Conservation (phyloP, 2,888 invertebrate species). For the Tricholauxania praeusta region DNA sequence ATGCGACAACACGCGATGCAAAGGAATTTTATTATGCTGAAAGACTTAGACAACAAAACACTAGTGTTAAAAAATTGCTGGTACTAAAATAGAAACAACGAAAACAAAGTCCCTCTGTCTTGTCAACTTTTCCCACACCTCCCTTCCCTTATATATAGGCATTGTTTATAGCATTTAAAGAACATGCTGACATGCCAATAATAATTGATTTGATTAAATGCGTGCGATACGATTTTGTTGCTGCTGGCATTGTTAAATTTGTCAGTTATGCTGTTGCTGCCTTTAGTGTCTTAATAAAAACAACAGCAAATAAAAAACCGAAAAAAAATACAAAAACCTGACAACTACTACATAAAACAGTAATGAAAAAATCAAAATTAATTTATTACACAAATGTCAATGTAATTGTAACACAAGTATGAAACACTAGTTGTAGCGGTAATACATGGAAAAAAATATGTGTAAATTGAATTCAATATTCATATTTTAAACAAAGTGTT, state of each 20-base stretch:
- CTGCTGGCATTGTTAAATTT: not conserved
- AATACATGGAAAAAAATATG: no score
- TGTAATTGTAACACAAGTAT: no score
- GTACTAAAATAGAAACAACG: no score
- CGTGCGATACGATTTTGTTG: constrained; percentile 27
- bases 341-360: not conserved
- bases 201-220: constrained; percentile 38
- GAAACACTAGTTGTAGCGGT: no score
- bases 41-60: not conserved
- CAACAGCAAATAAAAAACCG: not conserved
- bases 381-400: not conserved
- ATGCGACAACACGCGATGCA: not conserved
- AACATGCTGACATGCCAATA: constrained; percentile 28
- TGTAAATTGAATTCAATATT: no score
- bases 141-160: no score
- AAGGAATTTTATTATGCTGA: not conserved
- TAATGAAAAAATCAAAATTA: constrained; percentile 4
- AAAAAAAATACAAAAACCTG: not conserved
- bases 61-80: not conserved
- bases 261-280: not conserved
- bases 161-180: not conserved
- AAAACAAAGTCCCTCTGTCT: no score
- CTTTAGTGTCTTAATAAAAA: constrained; percentile 1
- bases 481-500: no score
- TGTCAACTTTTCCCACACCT: no score